Conservation (phyloP, 2,113 vertebrate species). For the human (Homo sapiens) region DNA sequence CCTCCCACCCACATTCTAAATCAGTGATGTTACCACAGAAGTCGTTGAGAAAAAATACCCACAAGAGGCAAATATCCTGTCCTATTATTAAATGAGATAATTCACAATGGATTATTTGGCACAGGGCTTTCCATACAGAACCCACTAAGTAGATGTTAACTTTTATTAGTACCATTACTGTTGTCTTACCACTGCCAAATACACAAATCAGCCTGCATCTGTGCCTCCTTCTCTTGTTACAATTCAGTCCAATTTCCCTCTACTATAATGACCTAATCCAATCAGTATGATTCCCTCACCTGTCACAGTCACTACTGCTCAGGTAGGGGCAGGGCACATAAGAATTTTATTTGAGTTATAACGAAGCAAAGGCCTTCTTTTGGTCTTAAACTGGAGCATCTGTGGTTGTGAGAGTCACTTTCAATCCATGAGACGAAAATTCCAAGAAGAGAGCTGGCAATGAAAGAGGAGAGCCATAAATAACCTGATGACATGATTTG, state of each 20-base stretch:
- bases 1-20: background rate
- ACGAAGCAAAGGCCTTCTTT: background rate
- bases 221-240: background rate
- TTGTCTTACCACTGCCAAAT: background rate
- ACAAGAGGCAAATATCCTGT: background rate
- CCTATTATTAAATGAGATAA: conserved; percentile 10
- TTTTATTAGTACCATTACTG: conserved; percentile 15
- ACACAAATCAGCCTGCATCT: background rate
- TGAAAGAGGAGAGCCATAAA: background rate
- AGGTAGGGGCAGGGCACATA: background rate
- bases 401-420: background rate
- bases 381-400: background rate
- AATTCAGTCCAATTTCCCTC: too few species aligned
- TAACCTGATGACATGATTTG: background rate
- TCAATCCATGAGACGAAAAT: background rate
- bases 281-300: background rate
- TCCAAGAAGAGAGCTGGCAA: background rate
- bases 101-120: background rate
- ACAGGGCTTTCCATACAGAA: background rate
- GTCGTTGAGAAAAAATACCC: background rate
- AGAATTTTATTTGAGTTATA: background rate
- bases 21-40: background rate
- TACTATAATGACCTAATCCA: background rate
- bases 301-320: background rate
- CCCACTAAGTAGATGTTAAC: background rate